Evolutionary conservation across 1,140 invertebrate genomes (phyloP).

Genomic region (Drosophila sp.): DNA sequence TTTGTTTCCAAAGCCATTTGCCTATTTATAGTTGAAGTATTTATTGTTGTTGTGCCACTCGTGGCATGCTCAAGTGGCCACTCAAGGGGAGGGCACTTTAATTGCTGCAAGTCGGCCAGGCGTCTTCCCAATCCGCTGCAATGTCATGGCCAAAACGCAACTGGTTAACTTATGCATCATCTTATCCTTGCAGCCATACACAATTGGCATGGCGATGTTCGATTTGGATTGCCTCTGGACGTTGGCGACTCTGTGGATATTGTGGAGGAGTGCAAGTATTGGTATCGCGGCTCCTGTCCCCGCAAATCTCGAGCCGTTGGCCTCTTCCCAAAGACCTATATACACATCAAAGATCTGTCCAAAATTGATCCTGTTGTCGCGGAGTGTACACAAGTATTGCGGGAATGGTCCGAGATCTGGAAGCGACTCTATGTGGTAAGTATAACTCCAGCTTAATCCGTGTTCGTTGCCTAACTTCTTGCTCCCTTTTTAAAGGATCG

Average conservation of each 20-base stretch:
- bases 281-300: constrained; percentile 93
- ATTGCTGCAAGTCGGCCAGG: constrained; percentile 54
- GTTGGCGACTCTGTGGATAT: constrained; percentile 96
- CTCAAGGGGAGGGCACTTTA: constrained; percentile 67
- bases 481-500: constrained; percentile 87
- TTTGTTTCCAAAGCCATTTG: constrained; percentile 77
- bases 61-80: constrained; percentile 78
- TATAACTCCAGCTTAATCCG: background rate
- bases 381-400: constrained; percentile 94
- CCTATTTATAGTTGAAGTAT: constrained; percentile 83
- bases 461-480: background rate
- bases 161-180: constrained; percentile 52
- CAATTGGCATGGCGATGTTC: constrained; percentile 94
- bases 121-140: constrained; percentile 37
- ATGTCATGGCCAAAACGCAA: constrained; percentile 75
- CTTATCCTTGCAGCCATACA: constrained; percentile 89
- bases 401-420: constrained; percentile 97
- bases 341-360: constrained; percentile 90
- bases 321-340: constrained; percentile 92
- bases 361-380: constrained; percentile 95
- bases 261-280: constrained; percentile 93
- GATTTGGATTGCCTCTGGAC: constrained; percentile 92
- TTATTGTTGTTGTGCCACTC: constrained; percentile 80
- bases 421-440: constrained; percentile 94
- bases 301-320: constrained; percentile 92